phyloP scores from a whole-genome alignment of 2,888 invertebrate genomes.

The Suillia variegata region DNA sequence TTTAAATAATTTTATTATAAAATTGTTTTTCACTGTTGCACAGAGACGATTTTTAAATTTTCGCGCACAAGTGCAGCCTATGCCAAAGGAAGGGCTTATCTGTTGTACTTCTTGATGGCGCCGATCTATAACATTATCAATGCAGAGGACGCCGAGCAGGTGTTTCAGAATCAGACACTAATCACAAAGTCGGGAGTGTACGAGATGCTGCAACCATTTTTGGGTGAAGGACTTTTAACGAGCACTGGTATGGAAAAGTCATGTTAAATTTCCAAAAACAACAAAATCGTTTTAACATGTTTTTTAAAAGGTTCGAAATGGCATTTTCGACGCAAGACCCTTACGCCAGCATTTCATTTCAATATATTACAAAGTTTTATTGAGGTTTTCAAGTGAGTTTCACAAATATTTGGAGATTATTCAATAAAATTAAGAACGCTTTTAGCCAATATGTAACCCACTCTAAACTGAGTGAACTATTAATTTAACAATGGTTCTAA shows the following conservation, averaged over 20 bases:
- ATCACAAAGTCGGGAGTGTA: constrained; percentile 64
- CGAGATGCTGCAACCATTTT: constrained; percentile 62
- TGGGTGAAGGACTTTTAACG: constrained; percentile 63
- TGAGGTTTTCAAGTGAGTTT: constrained; percentile 52
- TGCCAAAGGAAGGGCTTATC: constrained; percentile 20
- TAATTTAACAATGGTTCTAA: no score
- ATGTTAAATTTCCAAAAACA: no score
- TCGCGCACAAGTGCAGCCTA: constrained; percentile 23
- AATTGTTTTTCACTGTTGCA: no score
- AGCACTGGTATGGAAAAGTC: constrained; percentile 55
- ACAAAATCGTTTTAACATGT: no score
- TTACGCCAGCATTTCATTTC: constrained; percentile 72
- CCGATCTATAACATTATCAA: constrained; percentile 56
- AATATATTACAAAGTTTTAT: constrained; percentile 64
- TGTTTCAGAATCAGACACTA: constrained; percentile 63
- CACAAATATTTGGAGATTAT: no score
- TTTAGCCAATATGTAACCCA: constrained; percentile 7
- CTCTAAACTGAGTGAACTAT: not conserved
- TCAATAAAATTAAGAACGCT: no score
- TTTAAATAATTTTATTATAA: no score
- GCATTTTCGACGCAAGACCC: constrained; percentile 67
- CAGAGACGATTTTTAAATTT: constrained; percentile 42
- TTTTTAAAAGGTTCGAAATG: constrained; percentile 62
- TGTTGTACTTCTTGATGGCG: constrained; percentile 47
- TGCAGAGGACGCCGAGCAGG: constrained; percentile 64